Conservation (phyloP, 2,888 invertebrate species). For the Erebia ligea region DNA sequence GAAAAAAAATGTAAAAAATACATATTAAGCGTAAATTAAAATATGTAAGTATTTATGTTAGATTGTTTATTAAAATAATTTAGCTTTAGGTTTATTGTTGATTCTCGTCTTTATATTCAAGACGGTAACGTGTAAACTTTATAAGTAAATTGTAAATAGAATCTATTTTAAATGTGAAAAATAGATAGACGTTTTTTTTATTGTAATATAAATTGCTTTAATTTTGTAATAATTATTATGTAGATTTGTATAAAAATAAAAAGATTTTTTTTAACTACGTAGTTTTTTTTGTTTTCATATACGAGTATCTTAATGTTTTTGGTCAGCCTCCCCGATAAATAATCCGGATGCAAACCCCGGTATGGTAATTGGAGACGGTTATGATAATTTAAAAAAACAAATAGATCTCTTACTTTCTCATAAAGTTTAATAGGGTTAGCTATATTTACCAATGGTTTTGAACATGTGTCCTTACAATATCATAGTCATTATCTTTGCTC, state of each 20-base stretch:
- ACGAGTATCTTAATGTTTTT: no score
- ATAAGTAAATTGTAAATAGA: constrained; percentile 48
- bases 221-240: not conserved
- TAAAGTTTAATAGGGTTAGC: not conserved
- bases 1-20: no score
- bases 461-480: constrained; percentile 57
- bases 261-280: not conserved
- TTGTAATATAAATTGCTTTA: not conserved
- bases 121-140: constrained; percentile 44
- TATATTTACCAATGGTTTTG: constrained; percentile 60
- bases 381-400: no score
- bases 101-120: constrained; percentile 14
- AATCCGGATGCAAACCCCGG: no score
- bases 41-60: no score
- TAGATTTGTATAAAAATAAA: not conserved
- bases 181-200: not conserved
- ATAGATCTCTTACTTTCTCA: not conserved
- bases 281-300: not conserved
- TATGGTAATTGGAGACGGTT: no score
- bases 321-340: no score
- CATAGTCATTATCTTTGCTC: constrained; percentile 54
- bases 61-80: not conserved
- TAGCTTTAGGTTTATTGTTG: not conserved
- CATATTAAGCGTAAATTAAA: no score
- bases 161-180: constrained; percentile 32